These are phyloP conservation scores for Erebia aethiops DNA, from an alignment of 2,888 invertebrate species.

Conservation along the genomic window DNA sequence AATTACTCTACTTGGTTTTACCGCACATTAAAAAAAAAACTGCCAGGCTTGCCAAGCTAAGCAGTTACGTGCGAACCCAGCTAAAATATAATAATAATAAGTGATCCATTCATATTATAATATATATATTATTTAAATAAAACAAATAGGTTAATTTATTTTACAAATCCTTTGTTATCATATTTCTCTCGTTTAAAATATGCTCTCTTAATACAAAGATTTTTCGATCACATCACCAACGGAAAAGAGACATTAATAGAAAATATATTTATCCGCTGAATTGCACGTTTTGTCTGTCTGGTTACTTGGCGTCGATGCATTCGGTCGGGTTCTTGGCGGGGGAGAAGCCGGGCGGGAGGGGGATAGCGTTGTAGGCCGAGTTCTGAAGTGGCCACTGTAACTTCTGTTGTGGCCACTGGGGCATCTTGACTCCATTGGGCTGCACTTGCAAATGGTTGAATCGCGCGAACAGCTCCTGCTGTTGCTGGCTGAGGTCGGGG, in stretches of 20 bases:
- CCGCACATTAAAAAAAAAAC: too few relatives aligned
- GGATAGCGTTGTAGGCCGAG: slow-evolving; percentile 56
- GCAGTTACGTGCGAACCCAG: too few relatives aligned
- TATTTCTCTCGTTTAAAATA: slow-evolving; percentile 82
- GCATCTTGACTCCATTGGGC: slow-evolving; percentile 45
- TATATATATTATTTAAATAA: slow-evolving; percentile 64
- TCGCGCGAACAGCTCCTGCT: slow-evolving; percentile 71
- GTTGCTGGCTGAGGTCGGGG: slow-evolving; percentile 53
- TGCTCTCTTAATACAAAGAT: slow-evolving; percentile 82
- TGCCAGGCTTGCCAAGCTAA: too few relatives aligned
- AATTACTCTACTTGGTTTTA: too few relatives aligned
- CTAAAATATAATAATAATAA: too few relatives aligned
- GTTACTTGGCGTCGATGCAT: slow-evolving; percentile 81
- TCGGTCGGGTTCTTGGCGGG: slow-evolving; percentile 72
- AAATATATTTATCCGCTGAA: slow-evolving; percentile 57
- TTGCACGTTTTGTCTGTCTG: slow-evolving; percentile 45
- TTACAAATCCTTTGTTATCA: slow-evolving; percentile 83
- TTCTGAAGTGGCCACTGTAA: slow-evolving; percentile 46
- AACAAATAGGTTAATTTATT: slow-evolving; percentile 83
- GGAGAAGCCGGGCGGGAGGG: slow-evolving; percentile 78
- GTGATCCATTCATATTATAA: too few relatives aligned
- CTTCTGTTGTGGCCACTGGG: slow-evolving; percentile 46
- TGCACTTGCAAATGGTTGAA: slow-evolving; percentile 66
- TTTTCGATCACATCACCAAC: slow-evolving; percentile 79
- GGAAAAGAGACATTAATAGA: slow-evolving; percentile 63